Conservation (phyloP, 2,888 invertebrate genomes). For the Platynereis dumerilii region DNA sequence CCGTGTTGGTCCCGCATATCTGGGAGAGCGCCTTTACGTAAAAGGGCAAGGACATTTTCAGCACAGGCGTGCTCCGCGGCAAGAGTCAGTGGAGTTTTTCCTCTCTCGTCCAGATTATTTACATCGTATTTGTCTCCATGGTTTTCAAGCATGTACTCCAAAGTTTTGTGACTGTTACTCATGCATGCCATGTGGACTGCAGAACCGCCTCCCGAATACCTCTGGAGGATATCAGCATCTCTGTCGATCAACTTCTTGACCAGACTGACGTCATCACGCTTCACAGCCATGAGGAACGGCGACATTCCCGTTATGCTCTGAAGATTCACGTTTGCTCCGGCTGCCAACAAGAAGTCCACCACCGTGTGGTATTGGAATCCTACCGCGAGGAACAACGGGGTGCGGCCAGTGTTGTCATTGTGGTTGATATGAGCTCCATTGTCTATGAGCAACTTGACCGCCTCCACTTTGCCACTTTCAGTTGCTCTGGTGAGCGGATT, state of each 20-base stretch:
- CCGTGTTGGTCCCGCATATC: conserved; percentile 18
- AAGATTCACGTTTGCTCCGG: conserved; percentile 17
- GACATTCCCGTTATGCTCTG: conserved; percentile 12
- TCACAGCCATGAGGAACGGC: conserved; percentile 22
- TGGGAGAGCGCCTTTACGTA: conserved; percentile 14
- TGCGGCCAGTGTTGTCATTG: conserved; percentile 15
- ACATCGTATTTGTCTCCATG: conserved; percentile 1
- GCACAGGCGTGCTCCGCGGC: conserved; percentile 14
- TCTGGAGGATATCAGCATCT: conserved; percentile 16
- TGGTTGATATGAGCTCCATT: conserved; percentile 13
- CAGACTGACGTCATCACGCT: conserved; percentile 16
- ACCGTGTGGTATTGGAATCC: conserved; percentile 16
- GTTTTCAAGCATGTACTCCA: conserved; percentile 12
- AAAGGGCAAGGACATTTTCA: conserved; percentile 11
- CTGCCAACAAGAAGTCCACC: conserved; percentile 11
- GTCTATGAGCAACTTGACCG: conserved; percentile 14
- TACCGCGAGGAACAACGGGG: conserved; percentile 15
- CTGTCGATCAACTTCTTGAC: conserved; percentile 10
- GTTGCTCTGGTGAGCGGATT: conserved; percentile 17
- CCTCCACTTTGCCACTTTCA: conserved; percentile 17
- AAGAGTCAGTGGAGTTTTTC: conserved; percentile 21
- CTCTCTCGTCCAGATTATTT: conserved; percentile 15
- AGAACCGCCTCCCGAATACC: conserved; percentile 14
- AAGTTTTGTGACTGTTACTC: conserved; percentile 20
- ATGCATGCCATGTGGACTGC: conserved; percentile 23